A percentile compares a stretch with the other conserved stretches of the same genome.
Evolutionary conservation across 2,888 invertebrate genomes (phyloP).

Genomic region (Xanthostigma xanthostigma): DNA sequence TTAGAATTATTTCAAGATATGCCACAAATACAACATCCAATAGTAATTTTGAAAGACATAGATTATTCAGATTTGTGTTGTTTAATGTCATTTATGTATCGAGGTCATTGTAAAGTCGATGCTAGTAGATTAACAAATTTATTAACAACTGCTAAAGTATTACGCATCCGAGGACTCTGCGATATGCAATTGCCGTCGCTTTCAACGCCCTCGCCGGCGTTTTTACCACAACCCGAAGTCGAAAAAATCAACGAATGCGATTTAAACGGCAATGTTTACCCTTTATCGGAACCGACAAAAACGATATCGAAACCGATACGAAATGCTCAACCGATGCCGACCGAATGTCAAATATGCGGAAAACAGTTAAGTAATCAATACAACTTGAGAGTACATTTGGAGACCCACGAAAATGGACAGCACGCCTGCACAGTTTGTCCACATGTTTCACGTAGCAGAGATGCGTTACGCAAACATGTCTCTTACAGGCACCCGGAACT

Average conservation of each 20-base stretch:
- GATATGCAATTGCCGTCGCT: slow-evolving; percentile 40
- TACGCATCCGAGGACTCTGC: slow-evolving; percentile 70
- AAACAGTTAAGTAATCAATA: slow-evolving; percentile 84
- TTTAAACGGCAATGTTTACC: slow-evolving; percentile 3
- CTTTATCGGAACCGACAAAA: slow-evolving; percentile 2
- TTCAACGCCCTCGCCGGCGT: background rate
- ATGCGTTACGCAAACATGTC: slow-evolving; percentile 76
- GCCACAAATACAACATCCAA: slow-evolving; percentile 50
- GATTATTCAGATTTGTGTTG: slow-evolving; percentile 55
- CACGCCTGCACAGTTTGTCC: slow-evolving; percentile 78
- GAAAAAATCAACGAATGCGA: background rate
- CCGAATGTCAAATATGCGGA: slow-evolving; percentile 66
- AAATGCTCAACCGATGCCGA: background rate
- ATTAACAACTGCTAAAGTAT: slow-evolving; percentile 59
- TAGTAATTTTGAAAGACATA: slow-evolving; percentile 57
- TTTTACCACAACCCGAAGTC: background rate
- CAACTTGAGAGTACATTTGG: slow-evolving; percentile 79
- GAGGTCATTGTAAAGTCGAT: slow-evolving; percentile 73
- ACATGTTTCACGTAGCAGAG: slow-evolving; percentile 75
- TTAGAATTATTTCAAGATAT: slow-evolving; percentile 71
- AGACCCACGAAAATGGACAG: slow-evolving; percentile 76
- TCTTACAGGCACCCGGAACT: slow-evolving; percentile 64
- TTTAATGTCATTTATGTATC: slow-evolving; percentile 75
- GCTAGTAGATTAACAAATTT: slow-evolving; percentile 63
- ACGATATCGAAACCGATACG: background rate